A percentile compares a stretch with the other conserved stretches of the same genome.
phyloP scores from a whole-genome alignment of 64 coral and sea anemone species.

The Orbicella faveolata region DNA sequence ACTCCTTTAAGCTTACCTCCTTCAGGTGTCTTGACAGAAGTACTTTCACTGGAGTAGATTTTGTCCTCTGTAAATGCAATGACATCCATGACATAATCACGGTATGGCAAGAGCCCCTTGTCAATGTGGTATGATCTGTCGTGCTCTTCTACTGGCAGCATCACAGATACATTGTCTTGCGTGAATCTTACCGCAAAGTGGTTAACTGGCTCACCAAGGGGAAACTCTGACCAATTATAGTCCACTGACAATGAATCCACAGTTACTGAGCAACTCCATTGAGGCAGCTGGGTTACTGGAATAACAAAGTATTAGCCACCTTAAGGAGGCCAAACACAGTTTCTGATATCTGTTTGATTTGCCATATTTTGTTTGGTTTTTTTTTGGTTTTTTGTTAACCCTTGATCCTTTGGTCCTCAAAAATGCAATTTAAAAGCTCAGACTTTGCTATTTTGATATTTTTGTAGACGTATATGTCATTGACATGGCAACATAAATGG shows the following conservation, averaged over 20 bases:
- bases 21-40: not conserved
- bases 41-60: not conserved
- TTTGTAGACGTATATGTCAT: too few relatives aligned
- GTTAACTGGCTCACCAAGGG: not conserved
- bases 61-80: not conserved
- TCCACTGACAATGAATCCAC: not conserved
- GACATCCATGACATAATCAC: not conserved
- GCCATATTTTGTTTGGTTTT: too few relatives aligned
- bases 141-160: not conserved
- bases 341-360: too few relatives aligned
- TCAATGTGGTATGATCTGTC: not conserved
- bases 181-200: not conserved
- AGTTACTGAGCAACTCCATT: not conserved
- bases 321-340: too few relatives aligned
- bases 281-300: not conserved
- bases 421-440: too few relatives aligned
- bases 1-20: not conserved
- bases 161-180: not conserved
- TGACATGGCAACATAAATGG: too few relatives aligned
- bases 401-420: too few relatives aligned
- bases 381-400: too few relatives aligned
- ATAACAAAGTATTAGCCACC: not conserved
- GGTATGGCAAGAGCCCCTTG: not conserved
- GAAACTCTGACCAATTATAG: not conserved
- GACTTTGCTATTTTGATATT: too few relatives aligned